Evolutionary conservation across 2,113 vertebrate genomes (phyloP).

Genomic region (Psittacara wagleri): DNA sequence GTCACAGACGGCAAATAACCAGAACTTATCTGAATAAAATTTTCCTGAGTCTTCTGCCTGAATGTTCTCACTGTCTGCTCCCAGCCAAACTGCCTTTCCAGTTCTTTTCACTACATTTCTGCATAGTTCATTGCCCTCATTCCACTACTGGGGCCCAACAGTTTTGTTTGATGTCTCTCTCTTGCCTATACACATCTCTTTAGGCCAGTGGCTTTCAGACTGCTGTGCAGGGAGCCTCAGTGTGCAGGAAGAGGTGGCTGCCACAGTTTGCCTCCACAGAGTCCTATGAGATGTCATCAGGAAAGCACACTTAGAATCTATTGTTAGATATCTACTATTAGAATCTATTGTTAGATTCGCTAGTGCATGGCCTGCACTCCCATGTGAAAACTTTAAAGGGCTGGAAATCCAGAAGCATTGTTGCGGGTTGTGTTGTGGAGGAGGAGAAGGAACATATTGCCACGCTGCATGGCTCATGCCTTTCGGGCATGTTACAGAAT

Average conservation of each 20-base stretch:
- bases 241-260: not conserved
- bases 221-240: not conserved
- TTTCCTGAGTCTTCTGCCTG: conserved; percentile 40
- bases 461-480: fast-evolving
- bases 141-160: not conserved
- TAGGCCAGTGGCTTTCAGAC: not conserved
- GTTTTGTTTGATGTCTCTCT: not conserved
- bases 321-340: too few species aligned
- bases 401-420: not conserved
- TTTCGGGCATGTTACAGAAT: not conserved
- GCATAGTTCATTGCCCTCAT: conserved; percentile 47
- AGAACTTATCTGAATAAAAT: conserved; percentile 60
- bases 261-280: not conserved
- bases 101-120: conserved; percentile 8
- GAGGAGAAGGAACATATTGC: not conserved
- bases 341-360: not conserved
- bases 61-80: not conserved
- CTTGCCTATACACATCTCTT: not conserved
- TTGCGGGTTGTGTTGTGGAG: not conserved
- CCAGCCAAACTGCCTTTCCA: conserved; percentile 58
- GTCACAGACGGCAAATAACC: conserved; percentile 23
- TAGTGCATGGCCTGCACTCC: not conserved
- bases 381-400: not conserved
- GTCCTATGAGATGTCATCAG: not conserved
- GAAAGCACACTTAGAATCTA: not conserved